phyloP scores from a whole-genome alignment of 2,113 vertebrate species.

The Casuarius casuarius region DNA sequence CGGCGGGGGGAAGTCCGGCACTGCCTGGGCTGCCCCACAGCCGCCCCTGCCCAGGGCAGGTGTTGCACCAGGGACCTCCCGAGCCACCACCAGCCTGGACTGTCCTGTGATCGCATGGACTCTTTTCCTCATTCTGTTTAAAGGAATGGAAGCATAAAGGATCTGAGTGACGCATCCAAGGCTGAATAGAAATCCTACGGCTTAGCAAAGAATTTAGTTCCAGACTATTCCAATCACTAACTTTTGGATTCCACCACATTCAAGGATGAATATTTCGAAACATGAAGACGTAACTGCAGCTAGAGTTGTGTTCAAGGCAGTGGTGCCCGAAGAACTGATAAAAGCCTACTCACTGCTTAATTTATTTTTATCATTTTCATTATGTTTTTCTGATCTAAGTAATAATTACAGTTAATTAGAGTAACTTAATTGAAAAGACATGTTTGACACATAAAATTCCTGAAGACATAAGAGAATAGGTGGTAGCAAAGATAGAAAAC shows the following conservation, averaged over 20 bases:
- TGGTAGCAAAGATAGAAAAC: background rate
- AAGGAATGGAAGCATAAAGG: background rate
- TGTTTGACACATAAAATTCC: background rate
- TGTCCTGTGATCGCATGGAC: background rate
- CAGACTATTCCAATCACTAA: background rate
- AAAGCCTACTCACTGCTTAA: background rate
- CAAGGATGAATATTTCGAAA: background rate
- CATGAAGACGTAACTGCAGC: background rate
- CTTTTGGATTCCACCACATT: background rate
- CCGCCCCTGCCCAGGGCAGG: background rate
- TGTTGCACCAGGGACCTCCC: background rate
- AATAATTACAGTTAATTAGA: background rate
- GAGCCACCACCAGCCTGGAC: background rate
- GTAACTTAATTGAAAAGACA: background rate
- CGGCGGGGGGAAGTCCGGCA: background rate
- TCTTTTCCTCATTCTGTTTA: background rate
- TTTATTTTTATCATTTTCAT: background rate
- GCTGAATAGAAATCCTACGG: background rate
- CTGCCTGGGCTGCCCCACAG: accelerated
- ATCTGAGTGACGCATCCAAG: background rate
- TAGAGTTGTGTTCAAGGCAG: background rate
- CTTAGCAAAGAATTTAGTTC: background rate
- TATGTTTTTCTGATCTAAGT: background rate
- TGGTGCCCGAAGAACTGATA: background rate
- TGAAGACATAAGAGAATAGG: background rate